These are phyloP conservation scores for Cryptocheilus praepositus DNA, from an alignment of 2,888 invertebrate genomes.

Conservation along the genomic window DNA sequence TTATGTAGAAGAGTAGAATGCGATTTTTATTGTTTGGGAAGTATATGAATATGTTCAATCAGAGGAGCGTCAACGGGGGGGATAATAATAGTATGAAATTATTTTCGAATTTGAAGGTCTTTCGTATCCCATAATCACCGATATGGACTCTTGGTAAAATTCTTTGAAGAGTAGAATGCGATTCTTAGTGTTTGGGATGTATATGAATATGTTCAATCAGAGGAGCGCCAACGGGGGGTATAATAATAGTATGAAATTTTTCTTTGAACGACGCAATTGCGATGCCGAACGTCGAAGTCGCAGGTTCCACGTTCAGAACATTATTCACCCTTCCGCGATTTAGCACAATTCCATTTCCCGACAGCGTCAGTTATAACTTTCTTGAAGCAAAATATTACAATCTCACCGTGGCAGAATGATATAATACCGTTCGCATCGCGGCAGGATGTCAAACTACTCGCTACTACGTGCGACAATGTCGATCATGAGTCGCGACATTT, in stretches of 20 bases:
- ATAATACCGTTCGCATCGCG: not conserved
- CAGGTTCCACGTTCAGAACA: constrained; percentile 46
- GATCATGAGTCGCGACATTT: constrained; percentile 32
- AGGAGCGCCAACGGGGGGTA: no score
- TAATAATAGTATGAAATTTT: not conserved
- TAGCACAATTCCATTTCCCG: not conserved
- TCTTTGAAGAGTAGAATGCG: no score
- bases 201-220: no score
- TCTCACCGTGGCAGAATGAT: not conserved
- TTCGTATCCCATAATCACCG: no score
- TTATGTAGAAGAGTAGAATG: no score
- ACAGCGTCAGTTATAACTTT: not conserved
- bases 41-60: no score
- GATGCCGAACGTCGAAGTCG: constrained; percentile 46
- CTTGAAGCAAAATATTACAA: not conserved
- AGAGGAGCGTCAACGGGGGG: no score
- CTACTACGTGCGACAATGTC: constrained; percentile 34
- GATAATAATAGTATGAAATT: no score
- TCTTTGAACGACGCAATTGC: constrained; percentile 19
- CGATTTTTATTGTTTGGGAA: no score
- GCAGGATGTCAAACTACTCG: constrained; percentile 7
- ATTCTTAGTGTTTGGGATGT: no score
- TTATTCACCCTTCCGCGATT: constrained; percentile 30
- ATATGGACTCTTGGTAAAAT: no score
- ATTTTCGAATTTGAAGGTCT: no score